phyloP scores from a whole-genome alignment of 2,113 vertebrate genomes.

The Callocephalon fimbriatum region DNA sequence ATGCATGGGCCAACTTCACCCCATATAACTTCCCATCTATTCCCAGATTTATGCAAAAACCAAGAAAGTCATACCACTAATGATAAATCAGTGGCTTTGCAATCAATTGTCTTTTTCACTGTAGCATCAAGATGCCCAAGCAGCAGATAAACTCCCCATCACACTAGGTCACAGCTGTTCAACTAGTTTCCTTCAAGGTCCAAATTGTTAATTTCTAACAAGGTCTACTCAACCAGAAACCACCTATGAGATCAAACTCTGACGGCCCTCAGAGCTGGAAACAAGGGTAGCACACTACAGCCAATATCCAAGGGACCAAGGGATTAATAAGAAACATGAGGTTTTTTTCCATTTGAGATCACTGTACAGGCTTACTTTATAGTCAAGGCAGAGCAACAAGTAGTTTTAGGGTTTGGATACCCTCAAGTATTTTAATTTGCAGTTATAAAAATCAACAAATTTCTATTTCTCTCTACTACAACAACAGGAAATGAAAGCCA shows the following conservation, averaged over 20 bases:
- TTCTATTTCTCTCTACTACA: not conserved
- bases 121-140: not conserved
- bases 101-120: not conserved
- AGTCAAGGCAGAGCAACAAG: not conserved
- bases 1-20: fast-evolving
- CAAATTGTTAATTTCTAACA: not conserved
- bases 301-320: not conserved
- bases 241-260: not conserved
- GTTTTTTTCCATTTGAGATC: not conserved
- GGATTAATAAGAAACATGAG: not conserved
- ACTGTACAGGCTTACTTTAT: not conserved
- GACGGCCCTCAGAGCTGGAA: not conserved
- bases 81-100: not conserved
- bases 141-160: not conserved
- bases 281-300: not conserved
- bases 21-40: not conserved
- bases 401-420: not conserved
- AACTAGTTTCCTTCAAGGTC: not conserved
- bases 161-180: not conserved
- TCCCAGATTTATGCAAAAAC: not conserved
- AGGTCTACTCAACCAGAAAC: not conserved
- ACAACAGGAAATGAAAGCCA: not conserved
- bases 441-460: not conserved
- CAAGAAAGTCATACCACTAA: not conserved
- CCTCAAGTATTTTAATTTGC: not conserved